These are phyloP conservation scores for Entomobrya proxima DNA, from an alignment of 2,888 invertebrate genomes.

Conservation along the genomic window DNA sequence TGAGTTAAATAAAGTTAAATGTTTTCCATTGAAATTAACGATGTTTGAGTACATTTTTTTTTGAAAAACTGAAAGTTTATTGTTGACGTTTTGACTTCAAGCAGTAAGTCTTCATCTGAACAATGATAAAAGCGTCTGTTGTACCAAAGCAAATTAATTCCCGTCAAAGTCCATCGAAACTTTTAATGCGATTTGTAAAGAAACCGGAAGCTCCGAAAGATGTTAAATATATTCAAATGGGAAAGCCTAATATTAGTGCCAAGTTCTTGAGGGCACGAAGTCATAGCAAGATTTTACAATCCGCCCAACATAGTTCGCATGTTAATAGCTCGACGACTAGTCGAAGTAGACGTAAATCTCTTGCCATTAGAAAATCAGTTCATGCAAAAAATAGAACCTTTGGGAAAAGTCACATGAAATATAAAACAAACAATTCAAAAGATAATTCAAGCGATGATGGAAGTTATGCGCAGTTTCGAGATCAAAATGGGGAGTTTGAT, in stretches of 20 bases:
- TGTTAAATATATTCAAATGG: slow-evolving; percentile 46
- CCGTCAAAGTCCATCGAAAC: slow-evolving; percentile 17
- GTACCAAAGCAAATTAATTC: slow-evolving; percentile 34
- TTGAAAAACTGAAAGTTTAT: no score
- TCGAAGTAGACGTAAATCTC: not conserved
- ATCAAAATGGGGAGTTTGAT: slow-evolving; percentile 55
- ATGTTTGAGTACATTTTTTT: no score
- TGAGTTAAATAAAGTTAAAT: no score
- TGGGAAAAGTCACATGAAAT: not conserved
- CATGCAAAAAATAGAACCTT: not conserved
- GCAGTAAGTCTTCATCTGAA: no score
- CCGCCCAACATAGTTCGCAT: not conserved
- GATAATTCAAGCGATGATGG: slow-evolving; percentile 15
- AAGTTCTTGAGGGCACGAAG: slow-evolving; percentile 44
- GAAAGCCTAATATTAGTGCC: slow-evolving; percentile 54
- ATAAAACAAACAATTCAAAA: no score
- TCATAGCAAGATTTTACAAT: not conserved
- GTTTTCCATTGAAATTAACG: no score
- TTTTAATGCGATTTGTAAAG: slow-evolving; percentile 42
- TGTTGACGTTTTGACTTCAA: no score
- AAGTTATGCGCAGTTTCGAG: slow-evolving; percentile 41
- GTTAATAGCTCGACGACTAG: not conserved
- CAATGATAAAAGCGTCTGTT: not conserved
- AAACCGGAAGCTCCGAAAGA: slow-evolving; percentile 29
- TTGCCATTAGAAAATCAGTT: not conserved